Evolutionary conservation across 2,797 vertebrate genomes (phyloP), one percentile per base, ranked within the genome.

Genomic region (Poecile montanus): DNA sequence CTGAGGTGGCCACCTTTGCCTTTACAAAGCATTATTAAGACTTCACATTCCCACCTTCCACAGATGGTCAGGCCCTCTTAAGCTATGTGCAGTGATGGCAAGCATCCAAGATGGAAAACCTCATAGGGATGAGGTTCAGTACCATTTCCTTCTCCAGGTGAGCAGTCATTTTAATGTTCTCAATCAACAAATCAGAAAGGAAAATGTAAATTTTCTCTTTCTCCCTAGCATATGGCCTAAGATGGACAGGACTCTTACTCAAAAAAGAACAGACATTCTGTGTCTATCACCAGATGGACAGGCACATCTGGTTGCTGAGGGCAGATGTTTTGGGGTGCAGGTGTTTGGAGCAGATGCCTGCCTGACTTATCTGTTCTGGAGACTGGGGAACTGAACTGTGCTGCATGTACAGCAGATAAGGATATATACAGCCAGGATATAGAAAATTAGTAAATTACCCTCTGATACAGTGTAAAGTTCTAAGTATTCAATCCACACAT

Each of bases 401-500:
- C n/a, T 16, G 17, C 1, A 0, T 45, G 11, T 23, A 30, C 29
- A 54, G 47, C 27, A 88, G 80, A 91, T 56, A 51, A 85, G 76
- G 79, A 54, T 12, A 90, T 51, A 88, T 21, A 61, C 7, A 58
- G 40, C 29, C 56, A 85, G 70, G n/a, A 66, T 78, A 68, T 40
- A 73, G 53, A 38, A 93, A 95, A 90, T 73, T 6, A 90, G 66
- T 89, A 72, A 89, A 84, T 86, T 81, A 66, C 62, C 51, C 70
- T 76, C 70, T 94, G 87, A 96, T 79, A 91, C 26, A 14, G 56
- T 45, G 32, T 72, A 56, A 85, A 91, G 42, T 74, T 54, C 65
- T 62, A 61, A 83, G 62, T 85, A 56, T 88, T 94, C 91, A 60
- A 77, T 77, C 78, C 76, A 92, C 75, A 78, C 68, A n/a, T 84